These are phyloP conservation scores for Hydra vulgaris DNA, from an alignment of 30 jellyfish, hydroid and myxozoan genomes.

Conservation along the genomic window DNA sequence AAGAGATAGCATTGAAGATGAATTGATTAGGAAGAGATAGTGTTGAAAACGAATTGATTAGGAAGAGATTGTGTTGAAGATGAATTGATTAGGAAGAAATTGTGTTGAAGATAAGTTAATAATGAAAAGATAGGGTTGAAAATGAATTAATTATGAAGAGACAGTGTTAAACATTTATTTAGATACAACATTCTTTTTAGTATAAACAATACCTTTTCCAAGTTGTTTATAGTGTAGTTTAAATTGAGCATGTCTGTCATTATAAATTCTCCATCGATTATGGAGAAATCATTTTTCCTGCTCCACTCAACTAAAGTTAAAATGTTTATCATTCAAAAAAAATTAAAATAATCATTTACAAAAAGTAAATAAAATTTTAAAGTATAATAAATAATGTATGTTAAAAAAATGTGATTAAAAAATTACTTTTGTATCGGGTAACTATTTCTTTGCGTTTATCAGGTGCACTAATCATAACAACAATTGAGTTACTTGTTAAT, in stretches of 20 bases:
- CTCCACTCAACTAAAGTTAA: slow-evolving; percentile 87
- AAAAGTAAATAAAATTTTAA: neutral
- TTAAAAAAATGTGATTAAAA: neutral
- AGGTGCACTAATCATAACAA: slow-evolving; percentile 46
- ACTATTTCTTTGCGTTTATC: slow-evolving; percentile 44
- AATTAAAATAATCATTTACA: neutral
- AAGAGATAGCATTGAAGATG: no score
- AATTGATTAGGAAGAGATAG: no score
- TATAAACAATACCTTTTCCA: slow-evolving; percentile 86
- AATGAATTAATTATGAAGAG: no score
- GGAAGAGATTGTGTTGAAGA: no score
- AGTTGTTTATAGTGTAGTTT: slow-evolving; percentile 48
- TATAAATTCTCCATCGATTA: slow-evolving; percentile 47
- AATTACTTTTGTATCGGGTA: slow-evolving; percentile 65
- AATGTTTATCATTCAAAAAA: no score
- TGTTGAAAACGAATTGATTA: no score
- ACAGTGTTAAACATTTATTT: no score
- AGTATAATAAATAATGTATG: no score
- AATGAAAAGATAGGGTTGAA: no score
- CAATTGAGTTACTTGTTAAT: slow-evolving; percentile 63
- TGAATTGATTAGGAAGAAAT: no score
- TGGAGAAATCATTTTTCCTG: slow-evolving; percentile 40
- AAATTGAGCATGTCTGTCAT: slow-evolving; percentile 59
- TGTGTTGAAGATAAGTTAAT: no score
- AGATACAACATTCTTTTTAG: no score